These are phyloP conservation scores for Dinomys branickii DNA, from an alignment of 2,113 vertebrate genomes.

Conservation along the genomic window DNA sequence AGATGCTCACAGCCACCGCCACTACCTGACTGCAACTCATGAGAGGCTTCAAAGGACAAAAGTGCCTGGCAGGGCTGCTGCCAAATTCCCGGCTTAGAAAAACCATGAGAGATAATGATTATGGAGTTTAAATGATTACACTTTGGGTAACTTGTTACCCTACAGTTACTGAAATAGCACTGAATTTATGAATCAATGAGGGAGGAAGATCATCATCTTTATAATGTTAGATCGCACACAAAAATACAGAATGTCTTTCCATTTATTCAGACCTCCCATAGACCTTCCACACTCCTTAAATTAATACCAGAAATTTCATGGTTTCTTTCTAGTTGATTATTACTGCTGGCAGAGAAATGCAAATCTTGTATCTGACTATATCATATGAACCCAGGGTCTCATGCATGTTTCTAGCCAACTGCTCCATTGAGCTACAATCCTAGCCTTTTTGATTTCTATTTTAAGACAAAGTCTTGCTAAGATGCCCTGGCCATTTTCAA, in stretches of 20 bases:
- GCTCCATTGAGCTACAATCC: background rate
- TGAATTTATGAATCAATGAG: background rate
- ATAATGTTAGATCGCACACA: background rate
- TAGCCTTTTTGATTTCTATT: background rate
- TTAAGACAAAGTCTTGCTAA: background rate
- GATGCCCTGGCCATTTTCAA: background rate
- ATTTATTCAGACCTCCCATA: background rate
- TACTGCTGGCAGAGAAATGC: background rate
- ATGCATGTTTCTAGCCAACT: background rate
- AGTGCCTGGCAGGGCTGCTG: background rate
- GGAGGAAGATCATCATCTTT: background rate
- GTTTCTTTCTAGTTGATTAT: slow-evolving; percentile 2
- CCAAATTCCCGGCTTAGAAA: background rate
- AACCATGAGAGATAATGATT: background rate
- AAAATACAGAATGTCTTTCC: background rate
- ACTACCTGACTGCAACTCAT: background rate
- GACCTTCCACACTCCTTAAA: background rate
- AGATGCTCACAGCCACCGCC: background rate
- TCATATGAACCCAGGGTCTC: background rate
- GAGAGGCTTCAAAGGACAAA: background rate
- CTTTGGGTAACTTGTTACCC: background rate
- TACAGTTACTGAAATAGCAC: background rate
- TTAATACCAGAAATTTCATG: background rate
- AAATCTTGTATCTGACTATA: background rate
- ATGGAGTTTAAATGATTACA: background rate